These are phyloP conservation scores for Porites cylindrica DNA, from an alignment of 92 coral and sea anemone genomes.

Conservation along the genomic window DNA sequence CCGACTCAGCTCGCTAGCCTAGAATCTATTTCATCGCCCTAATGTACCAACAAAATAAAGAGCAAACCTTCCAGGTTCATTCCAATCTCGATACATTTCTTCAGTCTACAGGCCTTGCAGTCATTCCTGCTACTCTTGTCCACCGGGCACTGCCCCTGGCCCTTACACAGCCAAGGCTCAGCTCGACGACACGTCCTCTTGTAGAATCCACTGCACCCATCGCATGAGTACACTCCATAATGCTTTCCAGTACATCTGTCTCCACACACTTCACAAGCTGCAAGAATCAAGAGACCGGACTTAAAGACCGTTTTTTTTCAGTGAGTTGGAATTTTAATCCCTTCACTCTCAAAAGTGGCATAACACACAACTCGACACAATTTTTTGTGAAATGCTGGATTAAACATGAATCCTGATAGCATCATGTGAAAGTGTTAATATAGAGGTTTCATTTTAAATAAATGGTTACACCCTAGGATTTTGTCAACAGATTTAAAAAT, in stretches of 20 bases:
- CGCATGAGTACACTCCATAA: slow-evolving; percentile 95
- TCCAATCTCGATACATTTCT: slow-evolving; percentile 86
- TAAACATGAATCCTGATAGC: too few relatives aligned
- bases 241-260: slow-evolving; percentile 97
- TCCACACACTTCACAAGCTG: slow-evolving; percentile 95
- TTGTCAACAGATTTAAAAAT: too few relatives aligned
- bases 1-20: too few relatives aligned
- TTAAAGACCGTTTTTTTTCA: too few relatives aligned
- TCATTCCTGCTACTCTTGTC: slow-evolving; percentile 94
- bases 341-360: too few relatives aligned
- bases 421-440: too few relatives aligned
- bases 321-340: too few relatives aligned
- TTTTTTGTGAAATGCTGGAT: too few relatives aligned
- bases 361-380: too few relatives aligned
- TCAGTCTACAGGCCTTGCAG: slow-evolving; percentile 93
- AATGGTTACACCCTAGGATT: too few relatives aligned
- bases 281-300: not conserved
- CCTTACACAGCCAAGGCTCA: slow-evolving; percentile 92
- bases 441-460: too few relatives aligned
- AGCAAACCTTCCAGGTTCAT: slow-evolving; percentile 95
- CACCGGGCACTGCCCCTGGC: slow-evolving; percentile 82
- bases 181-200: slow-evolving; percentile 95
- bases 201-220: slow-evolving; percentile 99
- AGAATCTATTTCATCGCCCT: not conserved
- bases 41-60: not conserved